phyloP scores from a whole-genome alignment of 1,140 invertebrate genomes.

The Euura saliciscinereae region DNA sequence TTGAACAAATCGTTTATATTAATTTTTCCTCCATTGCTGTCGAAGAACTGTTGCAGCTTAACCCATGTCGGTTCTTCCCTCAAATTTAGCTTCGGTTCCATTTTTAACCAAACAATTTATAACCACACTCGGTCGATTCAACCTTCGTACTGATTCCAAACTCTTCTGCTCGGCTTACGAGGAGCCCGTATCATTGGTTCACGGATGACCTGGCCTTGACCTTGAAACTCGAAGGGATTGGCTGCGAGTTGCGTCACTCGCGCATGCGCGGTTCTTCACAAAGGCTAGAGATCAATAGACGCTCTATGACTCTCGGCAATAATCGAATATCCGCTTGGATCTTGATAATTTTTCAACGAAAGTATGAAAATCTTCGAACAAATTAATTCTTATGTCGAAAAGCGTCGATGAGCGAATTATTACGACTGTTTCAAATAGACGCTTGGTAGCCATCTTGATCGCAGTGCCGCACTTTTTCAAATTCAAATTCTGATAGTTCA shows the following conservation, averaged over 20 bases:
- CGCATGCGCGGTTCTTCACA: neutral
- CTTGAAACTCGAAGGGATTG: neutral
- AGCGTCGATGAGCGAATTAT: too few species aligned
- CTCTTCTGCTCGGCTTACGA: neutral
- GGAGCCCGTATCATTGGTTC: neutral
- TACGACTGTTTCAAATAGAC: neutral
- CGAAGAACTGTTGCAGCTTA: conserved; percentile 75
- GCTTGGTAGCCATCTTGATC: neutral
- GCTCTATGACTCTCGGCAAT: too few species aligned
- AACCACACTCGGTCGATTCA: neutral
- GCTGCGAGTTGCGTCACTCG: neutral
- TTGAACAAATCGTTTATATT: conserved; percentile 80
- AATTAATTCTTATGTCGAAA: too few species aligned
- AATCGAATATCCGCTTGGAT: too few species aligned
- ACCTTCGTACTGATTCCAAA: neutral
- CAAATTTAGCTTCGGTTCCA: conserved; percentile 60
- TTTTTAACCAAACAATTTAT: conserved; percentile 29
- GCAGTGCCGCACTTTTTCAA: neutral
- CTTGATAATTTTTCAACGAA: too few species aligned
- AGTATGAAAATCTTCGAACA: too few species aligned
- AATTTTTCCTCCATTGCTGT: conserved; percentile 70
- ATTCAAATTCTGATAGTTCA: neutral
- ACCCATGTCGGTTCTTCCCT: conserved; percentile 72
- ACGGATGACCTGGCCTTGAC: neutral
- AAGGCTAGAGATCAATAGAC: neutral